Evolutionary conservation across 2,113 vertebrate species (phyloP), one percentile per base, ranked within the genome.

Genomic region (Patagioenas fasciata): DNA sequence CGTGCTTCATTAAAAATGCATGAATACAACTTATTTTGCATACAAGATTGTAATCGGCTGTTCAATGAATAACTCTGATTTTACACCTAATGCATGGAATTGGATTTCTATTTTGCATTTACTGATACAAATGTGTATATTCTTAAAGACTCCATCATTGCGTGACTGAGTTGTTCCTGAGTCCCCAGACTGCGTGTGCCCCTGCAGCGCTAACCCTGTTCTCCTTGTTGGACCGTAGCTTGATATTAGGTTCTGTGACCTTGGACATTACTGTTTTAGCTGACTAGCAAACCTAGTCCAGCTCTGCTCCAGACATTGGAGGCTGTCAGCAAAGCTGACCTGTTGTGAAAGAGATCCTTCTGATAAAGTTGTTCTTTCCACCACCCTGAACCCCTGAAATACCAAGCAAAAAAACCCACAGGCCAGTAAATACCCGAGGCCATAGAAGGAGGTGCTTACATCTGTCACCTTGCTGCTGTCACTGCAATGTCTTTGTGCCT

Each of bases 161-260:
- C 36, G 42, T 47, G 53, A 5, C 3, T n/a, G 51, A 36, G 47
- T 24, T 79, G 29, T 60, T 62, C 11, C 23, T 84, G 84, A 73
- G 24, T 20, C 28, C 36, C 5, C 23, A 47, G 48, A 9, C 26
- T 38, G 34, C 0, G 0, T 57, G 34, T 48, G n/a, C 5, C 40
- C 26, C 34, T 38, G 38, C 18, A 50, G 62, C 12, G 28, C n/a
- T 13, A 8, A 32, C 50, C 21, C 72, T 73, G 25, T 31, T 62
- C 36, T 47, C 0, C 0, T n/a, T 24, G 23, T 15, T 44, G 61
- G 56, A 19, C n/a, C 15, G 2, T 6, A 5, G 34, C 47, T 66
- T 34, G 66, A 20, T 38, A 53, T 56, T n/a, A 36, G 16, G 16
- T 13, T 66, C 47, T 54, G 42, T 36, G 47, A 17, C 38, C 5